Evolutionary conservation across 1,140 invertebrate genomes (phyloP).

Genomic region (Polyergus mexicanus): DNA sequence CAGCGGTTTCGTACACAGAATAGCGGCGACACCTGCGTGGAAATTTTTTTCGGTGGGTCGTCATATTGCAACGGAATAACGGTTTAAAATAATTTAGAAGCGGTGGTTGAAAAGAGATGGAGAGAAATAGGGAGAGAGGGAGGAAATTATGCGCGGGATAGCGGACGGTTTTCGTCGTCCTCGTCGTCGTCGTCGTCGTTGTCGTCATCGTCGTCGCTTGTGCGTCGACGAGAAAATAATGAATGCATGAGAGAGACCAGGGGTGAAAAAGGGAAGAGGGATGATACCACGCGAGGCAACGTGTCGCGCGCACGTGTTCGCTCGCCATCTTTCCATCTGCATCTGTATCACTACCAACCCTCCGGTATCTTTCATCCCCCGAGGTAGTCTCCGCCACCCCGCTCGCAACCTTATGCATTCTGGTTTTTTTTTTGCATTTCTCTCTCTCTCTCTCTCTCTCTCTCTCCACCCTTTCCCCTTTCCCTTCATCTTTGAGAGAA

Average conservation of each 20-base stretch:
- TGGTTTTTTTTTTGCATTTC: conserved; percentile 1
- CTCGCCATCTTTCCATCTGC: conserved; percentile 43
- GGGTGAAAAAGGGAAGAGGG: conserved; percentile 10
- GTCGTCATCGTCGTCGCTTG: conserved; percentile 32
- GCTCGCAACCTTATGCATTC: not conserved
- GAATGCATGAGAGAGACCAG: conserved; percentile 60
- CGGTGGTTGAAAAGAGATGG: not conserved
- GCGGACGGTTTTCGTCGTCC: conserved; percentile 48
- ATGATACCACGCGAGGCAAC: conserved; percentile 62
- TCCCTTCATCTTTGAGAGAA: conserved; percentile 19
- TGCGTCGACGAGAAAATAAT: conserved; percentile 70
- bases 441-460: not conserved
- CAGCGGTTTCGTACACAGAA: conserved; percentile 33
- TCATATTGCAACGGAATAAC: conserved; percentile 69
- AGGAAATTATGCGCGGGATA: not conserved
- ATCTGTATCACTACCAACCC: conserved; percentile 34
- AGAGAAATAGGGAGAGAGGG: not conserved
- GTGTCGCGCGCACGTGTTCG: conserved; percentile 61
- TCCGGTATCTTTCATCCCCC: not conserved
- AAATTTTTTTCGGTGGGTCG: conserved; percentile 59
- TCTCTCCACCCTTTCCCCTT: not conserved
- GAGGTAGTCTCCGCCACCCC: not conserved
- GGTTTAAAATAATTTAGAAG: conserved; percentile 76
- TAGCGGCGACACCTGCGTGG: conserved; percentile 62
- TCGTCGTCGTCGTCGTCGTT: conserved; percentile 34